Conservation (phyloP, 2,888 invertebrate genomes). For the Chydorus sphaericus region DNA sequence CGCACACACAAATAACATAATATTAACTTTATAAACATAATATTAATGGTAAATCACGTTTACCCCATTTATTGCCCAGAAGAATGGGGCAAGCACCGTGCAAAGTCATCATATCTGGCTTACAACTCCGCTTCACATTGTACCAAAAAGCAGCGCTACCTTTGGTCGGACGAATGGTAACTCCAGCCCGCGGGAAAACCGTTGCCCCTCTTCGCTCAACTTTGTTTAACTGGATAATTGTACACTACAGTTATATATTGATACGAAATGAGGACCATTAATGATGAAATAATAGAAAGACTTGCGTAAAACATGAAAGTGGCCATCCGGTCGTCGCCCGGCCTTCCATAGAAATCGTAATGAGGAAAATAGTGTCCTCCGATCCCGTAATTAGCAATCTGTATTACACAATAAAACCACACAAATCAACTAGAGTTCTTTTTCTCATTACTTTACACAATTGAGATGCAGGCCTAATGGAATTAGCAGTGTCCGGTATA, state of each 20-base stretch:
- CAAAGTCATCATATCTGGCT: constrained; percentile 29
- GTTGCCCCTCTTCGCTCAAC: constrained; percentile 25
- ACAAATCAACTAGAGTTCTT: neutral
- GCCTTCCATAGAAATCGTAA: constrained; percentile 19
- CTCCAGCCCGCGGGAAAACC: constrained; percentile 24
- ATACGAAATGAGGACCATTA: no score
- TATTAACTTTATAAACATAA: neutral
- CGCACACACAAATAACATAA: neutral
- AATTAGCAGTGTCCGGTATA: no score
- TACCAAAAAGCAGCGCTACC: constrained; percentile 34
- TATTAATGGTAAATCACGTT: constrained; percentile 9
- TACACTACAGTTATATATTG: no score
- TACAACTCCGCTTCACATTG: constrained; percentile 30
- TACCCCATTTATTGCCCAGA: constrained; percentile 33
- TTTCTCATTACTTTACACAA: no score
- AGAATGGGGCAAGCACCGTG: constrained; percentile 36
- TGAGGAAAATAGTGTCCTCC: constrained; percentile 34
- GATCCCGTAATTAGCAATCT: constrained; percentile 33
- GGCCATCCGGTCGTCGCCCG: constrained; percentile 23
- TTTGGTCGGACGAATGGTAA: constrained; percentile 23
- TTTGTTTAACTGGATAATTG: constrained; percentile 21
- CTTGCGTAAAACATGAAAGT: constrained; percentile 25
- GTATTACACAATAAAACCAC: no score
- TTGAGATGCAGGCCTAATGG: no score
- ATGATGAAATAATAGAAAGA: no score